These are phyloP conservation scores for Apostichopus parvimensis DNA, from an alignment of 35 echinoderm and acorn worm species.

Conservation along the genomic window DNA sequence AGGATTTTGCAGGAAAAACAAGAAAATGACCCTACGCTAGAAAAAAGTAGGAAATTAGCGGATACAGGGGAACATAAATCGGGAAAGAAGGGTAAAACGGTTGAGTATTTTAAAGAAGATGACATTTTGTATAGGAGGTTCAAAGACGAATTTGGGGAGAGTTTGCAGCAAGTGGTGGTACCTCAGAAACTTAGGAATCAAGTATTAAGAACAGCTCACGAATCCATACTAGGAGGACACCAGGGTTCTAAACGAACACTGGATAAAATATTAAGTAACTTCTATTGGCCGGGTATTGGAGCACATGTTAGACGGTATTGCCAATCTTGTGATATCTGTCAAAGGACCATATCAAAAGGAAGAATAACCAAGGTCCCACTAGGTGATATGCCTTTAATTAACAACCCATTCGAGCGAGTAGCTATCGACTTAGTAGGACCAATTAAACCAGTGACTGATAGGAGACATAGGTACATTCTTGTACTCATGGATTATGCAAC, in stretches of 20 bases:
- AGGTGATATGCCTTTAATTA: conserved; percentile 10
- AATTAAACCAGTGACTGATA: background rate
- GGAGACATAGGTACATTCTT: conserved; percentile 46
- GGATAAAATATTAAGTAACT: conserved; percentile 20
- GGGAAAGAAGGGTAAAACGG: background rate
- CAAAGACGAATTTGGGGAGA: conserved; percentile 28
- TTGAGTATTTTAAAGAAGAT: background rate
- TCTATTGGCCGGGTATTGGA: conserved; percentile 32
- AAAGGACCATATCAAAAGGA: conserved; percentile 3
- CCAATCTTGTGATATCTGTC: conserved; percentile 19
- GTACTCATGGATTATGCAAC: conserved; percentile 32
- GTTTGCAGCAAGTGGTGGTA: conserved; percentile 30
- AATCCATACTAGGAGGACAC: conserved; percentile 39
- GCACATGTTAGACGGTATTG: conserved; percentile 33
- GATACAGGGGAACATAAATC: background rate
- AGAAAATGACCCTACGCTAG: background rate
- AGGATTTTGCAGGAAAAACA: background rate
- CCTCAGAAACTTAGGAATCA: background rate
- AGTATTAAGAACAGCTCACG: conserved; percentile 11
- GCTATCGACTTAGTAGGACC: conserved; percentile 33
- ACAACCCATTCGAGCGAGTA: background rate
- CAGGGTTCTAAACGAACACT: conserved; percentile 27
- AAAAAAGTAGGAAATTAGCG: background rate
- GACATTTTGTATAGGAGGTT: conserved; percentile 43
- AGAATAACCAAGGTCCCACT: conserved; percentile 12